Conservation (phyloP, 2,113 vertebrate genomes). For the Paradoxurus hermaphroditus region DNA sequence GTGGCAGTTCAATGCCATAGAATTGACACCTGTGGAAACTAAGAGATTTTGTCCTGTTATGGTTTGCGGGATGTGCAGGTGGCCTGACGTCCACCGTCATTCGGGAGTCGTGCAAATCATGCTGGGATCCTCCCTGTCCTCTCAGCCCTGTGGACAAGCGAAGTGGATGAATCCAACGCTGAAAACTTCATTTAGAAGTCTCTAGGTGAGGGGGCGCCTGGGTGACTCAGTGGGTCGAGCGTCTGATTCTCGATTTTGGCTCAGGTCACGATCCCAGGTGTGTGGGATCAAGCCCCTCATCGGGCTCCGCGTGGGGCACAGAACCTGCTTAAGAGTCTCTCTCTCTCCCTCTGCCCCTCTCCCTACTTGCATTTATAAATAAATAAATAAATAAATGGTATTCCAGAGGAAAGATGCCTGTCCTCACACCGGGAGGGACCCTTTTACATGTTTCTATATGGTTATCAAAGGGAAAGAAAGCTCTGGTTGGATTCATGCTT, state of each 20-base stretch:
- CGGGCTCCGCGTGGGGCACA: too few species aligned
- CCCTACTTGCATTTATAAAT: too few species aligned
- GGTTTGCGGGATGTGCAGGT: background rate
- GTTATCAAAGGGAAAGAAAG: background rate
- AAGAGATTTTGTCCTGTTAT: background rate
- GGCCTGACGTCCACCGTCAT: background rate
- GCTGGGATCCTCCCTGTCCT: background rate
- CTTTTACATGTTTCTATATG: background rate
- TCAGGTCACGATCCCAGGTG: too few species aligned
- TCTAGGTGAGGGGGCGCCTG: too few species aligned
- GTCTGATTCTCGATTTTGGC: too few species aligned
- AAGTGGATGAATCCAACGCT: background rate
- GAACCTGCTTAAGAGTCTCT: too few species aligned
- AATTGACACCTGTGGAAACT: background rate
- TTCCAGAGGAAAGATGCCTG: background rate
- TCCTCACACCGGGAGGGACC: background rate
- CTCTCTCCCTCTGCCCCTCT: too few species aligned
- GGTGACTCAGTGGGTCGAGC: too few species aligned
- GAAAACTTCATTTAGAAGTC: background rate
- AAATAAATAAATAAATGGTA: background rate
- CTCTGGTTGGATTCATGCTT: background rate
- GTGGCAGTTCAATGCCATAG: background rate
- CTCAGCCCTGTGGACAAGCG: background rate
- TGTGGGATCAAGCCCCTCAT: too few species aligned
- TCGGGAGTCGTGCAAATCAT: background rate